These are phyloP conservation scores for Apis dorsata DNA, from an alignment of 1,140 invertebrate species.

Conservation along the genomic window DNA sequence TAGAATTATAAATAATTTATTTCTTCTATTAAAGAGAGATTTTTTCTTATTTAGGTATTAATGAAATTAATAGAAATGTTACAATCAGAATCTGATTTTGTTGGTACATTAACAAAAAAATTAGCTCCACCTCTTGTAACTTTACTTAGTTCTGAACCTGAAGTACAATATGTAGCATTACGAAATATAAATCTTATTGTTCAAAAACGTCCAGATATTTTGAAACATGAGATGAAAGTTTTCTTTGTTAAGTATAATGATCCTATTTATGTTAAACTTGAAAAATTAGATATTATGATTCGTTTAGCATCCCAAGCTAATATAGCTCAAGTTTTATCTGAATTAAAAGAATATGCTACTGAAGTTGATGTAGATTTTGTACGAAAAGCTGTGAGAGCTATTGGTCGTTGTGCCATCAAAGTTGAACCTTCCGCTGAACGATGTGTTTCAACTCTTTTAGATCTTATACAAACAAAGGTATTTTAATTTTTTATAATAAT, in stretches of 20 bases:
- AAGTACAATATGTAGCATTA: constrained; percentile 99
- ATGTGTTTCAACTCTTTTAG: constrained; percentile 98
- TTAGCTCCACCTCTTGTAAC: constrained; percentile 99
- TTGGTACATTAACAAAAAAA: constrained; percentile 96
- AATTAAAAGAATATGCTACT: constrained; percentile 99
- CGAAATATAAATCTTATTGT: constrained; percentile 99
- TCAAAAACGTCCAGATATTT: constrained; percentile 98
- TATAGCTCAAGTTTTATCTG: constrained; percentile 98
- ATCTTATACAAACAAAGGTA: constrained; percentile 99
- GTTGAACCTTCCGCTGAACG: constrained; percentile 99
- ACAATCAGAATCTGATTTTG: constrained; percentile 95
- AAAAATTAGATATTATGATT: constrained; percentile 99
- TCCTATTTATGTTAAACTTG: constrained; percentile 99
- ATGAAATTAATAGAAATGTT: constrained; percentile 99
- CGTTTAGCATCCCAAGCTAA: constrained; percentile 98
- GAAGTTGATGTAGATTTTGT: constrained; percentile 99
- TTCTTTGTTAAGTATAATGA: constrained; percentile 99
- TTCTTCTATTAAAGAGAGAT: background rate
- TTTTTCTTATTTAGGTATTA: constrained; percentile 80
- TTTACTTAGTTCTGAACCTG: constrained; percentile 97
- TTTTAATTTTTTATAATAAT: too few species aligned
- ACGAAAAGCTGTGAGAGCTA: constrained; percentile 98
- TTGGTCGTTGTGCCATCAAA: constrained; percentile 99
- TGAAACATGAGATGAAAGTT: constrained; percentile 99
- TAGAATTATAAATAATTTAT: constrained; percentile 8